Evolutionary conservation across 2,888 invertebrate species (phyloP), one percentile per base, ranked within the genome.

Genomic region (Eueremaeus valkanovi): DNA sequence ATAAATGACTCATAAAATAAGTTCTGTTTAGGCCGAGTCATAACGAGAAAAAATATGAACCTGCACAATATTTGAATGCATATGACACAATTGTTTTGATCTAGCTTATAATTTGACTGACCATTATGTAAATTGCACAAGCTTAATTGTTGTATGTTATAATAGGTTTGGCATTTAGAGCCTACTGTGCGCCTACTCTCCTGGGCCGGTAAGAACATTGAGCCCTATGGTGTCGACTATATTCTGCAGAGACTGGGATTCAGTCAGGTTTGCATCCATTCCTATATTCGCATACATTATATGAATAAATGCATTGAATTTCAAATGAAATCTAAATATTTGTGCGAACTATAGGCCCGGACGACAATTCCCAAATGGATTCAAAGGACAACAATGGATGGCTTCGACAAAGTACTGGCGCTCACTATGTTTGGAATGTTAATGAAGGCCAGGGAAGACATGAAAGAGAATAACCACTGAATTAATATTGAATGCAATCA

Each of bases 281-380:
- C n/a, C n/a, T n/a, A n/a, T n/a, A n/a, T n/a, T n/a, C n/a, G n/a
- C n/a, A n/a, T n/a, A n/a, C n/a, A n/a, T n/a, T n/a, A n/a, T n/a
- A n/a, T n/a, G n/a, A n/a, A n/a, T n/a, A n/a, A n/a, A n/a, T 45
- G 16, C 2, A 24, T 49, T 13, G 16, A 11, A 29, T 36, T n/a
- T 31, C 13, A 33, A 18, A 5, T 33, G 11, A 29, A 31, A 27
- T 31, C 3, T 24, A 6, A 24, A 66, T 33, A 21, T 36, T 36
- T 68, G 31, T 11, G 3, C 1, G 13, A 18, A 45, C 49, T 29
- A 18, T 55, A 75, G 75, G 97, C 98, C 16, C 88, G 97, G 79
- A 95, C 93, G 79, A 99, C 99, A 75, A 99, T 99, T 83, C 99
- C 99, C 76, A 99, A 99, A 85, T 99, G 98, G 95, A 89, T 98